Base-by-base conservation (phyloP, 2,113 vertebrate genomes). In the Pyxicephalus adspersus region DNA sequence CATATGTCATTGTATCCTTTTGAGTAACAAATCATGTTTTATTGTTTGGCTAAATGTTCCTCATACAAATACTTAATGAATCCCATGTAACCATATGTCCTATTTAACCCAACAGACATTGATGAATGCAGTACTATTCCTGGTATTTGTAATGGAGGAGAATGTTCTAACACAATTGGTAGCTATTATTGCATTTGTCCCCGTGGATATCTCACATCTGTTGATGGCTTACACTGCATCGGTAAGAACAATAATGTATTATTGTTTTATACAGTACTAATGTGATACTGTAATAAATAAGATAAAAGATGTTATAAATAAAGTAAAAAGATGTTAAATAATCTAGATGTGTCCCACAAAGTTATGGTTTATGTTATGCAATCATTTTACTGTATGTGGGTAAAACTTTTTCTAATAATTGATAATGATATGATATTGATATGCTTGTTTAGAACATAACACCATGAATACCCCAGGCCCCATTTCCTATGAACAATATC, bases 101-200 rank as follows among this genome's bases (percentile, higher is more conserved):
- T 25, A 38, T 75, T 74, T 55, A 34, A 45, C 26, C 34, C 52
- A 22, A 45, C 86, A 91, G 90, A 91, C 83, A 86, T 91, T 70
- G 88, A 91, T 63, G 90, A 91, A 80, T 90, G 90, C 51, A 45
- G 68, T 61, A 84, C 80, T 13, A 64, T 84, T 61, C 58, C 83
- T 22, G 86, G 58, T 18, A 77, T 85, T 70, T 91, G 90, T 79
- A 84, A 86, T 18, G 86, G 86, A 55, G 90, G 90, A 64, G 82
- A 83, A 67, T 91, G 90, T 83, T 77, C 80, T 15, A 91, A 91
- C 84, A 85, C 87, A 18, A 79, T 77, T 19, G 90, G 90, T 29
- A 87, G 88, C 78, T 91, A 87, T 81, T 85, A 83, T 52, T 91
- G 90, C 29, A 77, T 82, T 29, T 91, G 90, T 67, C 89, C 84